These are phyloP conservation scores for Hippopotamus amphibius DNA, from an alignment of 2,113 vertebrate species.

Conservation along the genomic window DNA sequence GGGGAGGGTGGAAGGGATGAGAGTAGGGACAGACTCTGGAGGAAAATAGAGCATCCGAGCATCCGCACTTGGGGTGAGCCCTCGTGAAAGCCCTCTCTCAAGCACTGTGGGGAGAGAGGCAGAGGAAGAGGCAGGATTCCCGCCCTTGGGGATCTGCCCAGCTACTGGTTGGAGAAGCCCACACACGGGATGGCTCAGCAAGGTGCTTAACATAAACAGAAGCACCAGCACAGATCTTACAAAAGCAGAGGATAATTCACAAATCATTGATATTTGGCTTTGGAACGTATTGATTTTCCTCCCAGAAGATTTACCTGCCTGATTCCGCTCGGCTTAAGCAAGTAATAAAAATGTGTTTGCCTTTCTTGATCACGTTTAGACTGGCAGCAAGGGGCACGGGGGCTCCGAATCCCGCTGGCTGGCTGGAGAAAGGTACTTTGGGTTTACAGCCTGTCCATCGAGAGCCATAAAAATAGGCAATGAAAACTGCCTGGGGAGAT, in stretches of 20 bases:
- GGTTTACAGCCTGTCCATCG: not conserved
- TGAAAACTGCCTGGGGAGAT: not conserved
- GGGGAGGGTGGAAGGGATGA: not conserved
- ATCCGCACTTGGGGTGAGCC: not conserved
- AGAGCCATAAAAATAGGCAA: not conserved
- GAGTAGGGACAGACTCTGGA: not conserved
- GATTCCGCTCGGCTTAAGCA: conserved; percentile 66
- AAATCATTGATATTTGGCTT: conserved; percentile 73
- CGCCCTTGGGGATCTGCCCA: not conserved
- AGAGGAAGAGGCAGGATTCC: not conserved
- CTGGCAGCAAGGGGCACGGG: conserved; percentile 27
- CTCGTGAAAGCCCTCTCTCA: not conserved
- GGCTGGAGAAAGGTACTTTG: conserved; percentile 11
- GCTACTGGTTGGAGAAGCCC: not conserved
- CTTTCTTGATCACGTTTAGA: conserved; percentile 63
- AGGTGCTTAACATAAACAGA: conserved; percentile 18
- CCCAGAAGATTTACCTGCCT: conserved; percentile 73
- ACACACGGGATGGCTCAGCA: not conserved
- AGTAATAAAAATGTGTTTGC: conserved; percentile 67
- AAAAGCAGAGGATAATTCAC: conserved; percentile 22
- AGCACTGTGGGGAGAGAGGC: not conserved
- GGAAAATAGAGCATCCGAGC: not conserved
- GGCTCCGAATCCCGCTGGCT: not conserved
- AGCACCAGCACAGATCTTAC: conserved; percentile 39
- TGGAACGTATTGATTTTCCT: conserved; percentile 65